Evolutionary conservation across 2,888 invertebrate genomes (phyloP), one percentile per base, ranked within the genome.

Genomic region (Drosophila fulvimacula): DNA sequence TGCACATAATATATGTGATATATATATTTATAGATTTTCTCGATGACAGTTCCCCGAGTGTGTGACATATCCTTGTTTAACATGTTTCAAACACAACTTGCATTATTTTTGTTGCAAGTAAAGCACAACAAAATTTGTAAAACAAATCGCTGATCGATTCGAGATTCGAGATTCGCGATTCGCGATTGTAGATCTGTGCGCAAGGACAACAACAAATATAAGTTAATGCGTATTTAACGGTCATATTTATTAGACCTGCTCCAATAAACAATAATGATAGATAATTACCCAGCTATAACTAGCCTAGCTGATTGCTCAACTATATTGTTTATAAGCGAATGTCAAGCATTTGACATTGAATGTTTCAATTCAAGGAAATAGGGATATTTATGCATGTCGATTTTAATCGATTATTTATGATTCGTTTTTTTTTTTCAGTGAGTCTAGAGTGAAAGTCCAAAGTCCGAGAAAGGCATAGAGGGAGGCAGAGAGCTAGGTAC

Each of bases 1-100:
- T 11, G 17, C 19, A 55, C 63, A 64, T 51, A n/a, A 76, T 51
- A 32, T 17, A 32, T 44, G 21, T 19, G n/a, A 58, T 66, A 30
- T 44, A 77, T 51, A 9, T 30, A 53, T 48, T 46, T 36, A 65
- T 34, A 53, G 64, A 21, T 39, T 49, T 38, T 46, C 34, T 68
- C 56, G 73, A 57, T 83, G 81, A 68, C 76, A 79, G 66, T 76
- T 76, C 82, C 87, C 68, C 32, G 73, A 67, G 76, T 64, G 76
- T 65, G 62, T 73, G 74, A 64, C 42, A 73, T 69, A 83, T 83
- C 86, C 83, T 85, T 87, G 88, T 84, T 84, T 65, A 49, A 79
- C 62, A 65, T 64, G 62, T 38, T 71, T 39, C 58, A 57, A 49
- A 48, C 17, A 48, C 17, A 48, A 48, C 11, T 34, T 55, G 67